Evolutionary conservation across 2,888 invertebrate species (phyloP), one percentile per base, ranked within the genome.

Genomic region (Rhingia campestris): DNA sequence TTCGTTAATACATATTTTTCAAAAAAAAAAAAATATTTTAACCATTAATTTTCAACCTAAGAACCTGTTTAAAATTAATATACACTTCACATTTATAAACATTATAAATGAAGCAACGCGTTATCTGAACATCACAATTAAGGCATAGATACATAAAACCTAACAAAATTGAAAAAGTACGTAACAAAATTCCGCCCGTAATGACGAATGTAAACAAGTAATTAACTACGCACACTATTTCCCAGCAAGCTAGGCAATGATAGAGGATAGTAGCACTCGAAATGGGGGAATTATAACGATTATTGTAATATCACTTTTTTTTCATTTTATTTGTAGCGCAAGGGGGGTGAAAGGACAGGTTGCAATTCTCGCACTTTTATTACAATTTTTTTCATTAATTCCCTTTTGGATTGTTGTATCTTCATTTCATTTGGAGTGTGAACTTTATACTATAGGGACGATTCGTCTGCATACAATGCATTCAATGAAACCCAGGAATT

Each of bases 181-280:
- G 74, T 67, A 58, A 69, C 67, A 58, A 79, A 67, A 79, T 69
- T 73, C 39, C 66, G 61, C 33, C 59, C 54, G 53, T 80, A 84
- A 84, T 84, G 84, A 84, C 84, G 66, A 80, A 53, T 84, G 86
- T 86, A 86, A 86, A 86, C 86, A 86, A 84, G 84, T 84, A 79
- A 86, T 86, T 86, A 86, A 84, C 35, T 69, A 73, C 72, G 56
- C 74, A 43, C 58, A 70, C 80, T 53, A 53, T 80, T 79, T 74
- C 53, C 61, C 80, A 59, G 41, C 54, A 22, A 22, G 22, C 22
- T 22, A 22, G 22, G 2, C 22, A 22, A 22, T 14, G 33, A 30
- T 32, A 5, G 41, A 35, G 53, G 51, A 49, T 63, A 41, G 64
- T 45, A 14, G 10, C 54, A 64, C 56, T 75, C 47, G 39, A 80